Base-by-base conservation (phyloP, 2,113 vertebrate species). In the Pollimyrus isidori region DNA sequence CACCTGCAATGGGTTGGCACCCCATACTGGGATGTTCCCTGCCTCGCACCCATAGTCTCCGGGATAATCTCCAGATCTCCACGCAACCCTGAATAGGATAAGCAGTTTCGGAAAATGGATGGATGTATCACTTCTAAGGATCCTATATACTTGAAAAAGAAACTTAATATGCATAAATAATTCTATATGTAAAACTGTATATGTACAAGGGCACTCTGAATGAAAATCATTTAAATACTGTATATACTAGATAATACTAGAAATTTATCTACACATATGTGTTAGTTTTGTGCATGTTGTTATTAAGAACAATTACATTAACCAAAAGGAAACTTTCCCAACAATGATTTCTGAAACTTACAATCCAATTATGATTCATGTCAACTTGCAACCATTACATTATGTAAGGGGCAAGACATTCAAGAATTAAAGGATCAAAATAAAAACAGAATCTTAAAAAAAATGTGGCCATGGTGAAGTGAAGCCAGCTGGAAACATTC, bases 401-500 rank as follows among this genome's bases (percentile, higher is more conserved):
- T 87, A 50, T 87, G 85, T 53, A 39, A 53, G 30, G 46, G 50
- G 49, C 7, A 87, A 56, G 85, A 23, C 19, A 21, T 87, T 48
- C 23, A 35, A 56, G 50, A 9, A 53, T 53, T 35, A 87, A 17
- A 53, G 50, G 17, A n/a, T 26, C 49, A 53, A 17, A 53, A 49
- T 87, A 53, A 86, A 17, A 35, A 49, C 50, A 86, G 85, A 86
- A 35, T 50, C 45, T 52, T 49, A 30, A 30, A 49, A 86, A 84
- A 48, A 80, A 45, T 23, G 42, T 21, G 82, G 26, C 45, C 48
- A 49, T 15, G 85, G 49, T 35, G 50, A 87, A 87, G 85, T 53
- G 49, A 52, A 53, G 85, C 85, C 85, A 87, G 85, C 85, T 87
- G 50, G 56, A 50, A 26, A 87, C 26, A 53, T 87, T 53, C 85